A percentile compares a stretch with the other conserved stretches of the same genome.
Evolutionary conservation across 2,888 invertebrate genomes (phyloP).

Genomic region (Drosophila stalkeri): DNA sequence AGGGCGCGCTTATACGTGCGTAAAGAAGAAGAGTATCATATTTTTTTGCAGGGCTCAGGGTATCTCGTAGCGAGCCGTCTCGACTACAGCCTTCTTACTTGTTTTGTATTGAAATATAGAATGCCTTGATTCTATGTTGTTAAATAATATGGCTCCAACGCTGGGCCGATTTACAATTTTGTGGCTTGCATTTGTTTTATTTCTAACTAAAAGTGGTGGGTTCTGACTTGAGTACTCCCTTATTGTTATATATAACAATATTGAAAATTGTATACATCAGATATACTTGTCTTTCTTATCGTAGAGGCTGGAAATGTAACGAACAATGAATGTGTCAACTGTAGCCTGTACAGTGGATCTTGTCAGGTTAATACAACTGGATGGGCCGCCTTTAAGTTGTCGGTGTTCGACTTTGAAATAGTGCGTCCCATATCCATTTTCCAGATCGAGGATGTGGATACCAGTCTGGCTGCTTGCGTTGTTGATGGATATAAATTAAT

Average conservation of each 20-base stretch:
- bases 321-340: slow-evolving; percentile 36
- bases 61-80: no score
- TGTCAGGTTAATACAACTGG: slow-evolving; percentile 13
- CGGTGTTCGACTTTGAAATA: not conserved
- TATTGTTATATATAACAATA: not conserved
- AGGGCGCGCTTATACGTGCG: no score
- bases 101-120: not conserved
- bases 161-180: not conserved
- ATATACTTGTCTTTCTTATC: not conserved
- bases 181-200: not conserved
- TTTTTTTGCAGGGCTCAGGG: no score
- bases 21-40: no score
- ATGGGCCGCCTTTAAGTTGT: slow-evolving; percentile 9
- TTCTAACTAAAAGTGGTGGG: not conserved
- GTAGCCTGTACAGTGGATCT: not conserved
- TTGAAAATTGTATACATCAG: not conserved
- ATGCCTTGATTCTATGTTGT: not conserved
- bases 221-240: no score
- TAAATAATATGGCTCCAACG: not conserved
- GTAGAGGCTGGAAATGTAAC: not conserved
- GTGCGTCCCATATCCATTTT: not conserved
- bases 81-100: no score
- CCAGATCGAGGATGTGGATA: not conserved
- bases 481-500: slow-evolving; percentile 14
- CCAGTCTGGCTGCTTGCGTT: slow-evolving; percentile 1